A percentile compares a stretch with the other conserved stretches of the same genome.
phyloP scores from a whole-genome alignment of 2,888 invertebrate species.

The Acheta domesticus region DNA sequence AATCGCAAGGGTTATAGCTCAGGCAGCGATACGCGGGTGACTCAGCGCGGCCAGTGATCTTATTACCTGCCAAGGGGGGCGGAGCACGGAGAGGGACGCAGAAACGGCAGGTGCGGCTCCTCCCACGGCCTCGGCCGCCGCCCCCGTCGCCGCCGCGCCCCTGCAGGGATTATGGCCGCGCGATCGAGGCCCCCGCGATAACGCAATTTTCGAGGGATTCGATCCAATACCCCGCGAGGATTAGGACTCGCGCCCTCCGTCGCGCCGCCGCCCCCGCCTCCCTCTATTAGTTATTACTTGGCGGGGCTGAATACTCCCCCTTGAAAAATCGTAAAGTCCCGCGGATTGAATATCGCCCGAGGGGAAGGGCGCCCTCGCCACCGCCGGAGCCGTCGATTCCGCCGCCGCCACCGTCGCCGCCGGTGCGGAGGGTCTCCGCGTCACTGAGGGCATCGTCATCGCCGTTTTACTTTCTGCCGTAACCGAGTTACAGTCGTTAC shows the following conservation, averaged over 20 bases:
- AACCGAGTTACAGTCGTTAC: too few relatives aligned
- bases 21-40: too few relatives aligned
- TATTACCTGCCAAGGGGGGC: too few relatives aligned
- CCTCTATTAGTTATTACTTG: background rate
- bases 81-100: background rate
- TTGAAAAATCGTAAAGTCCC: constrained; percentile 12
- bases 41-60: too few relatives aligned
- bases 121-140: too few relatives aligned
- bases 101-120: too few relatives aligned
- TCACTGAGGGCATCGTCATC: too few relatives aligned
- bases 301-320: background rate
- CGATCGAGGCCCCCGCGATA: background rate
- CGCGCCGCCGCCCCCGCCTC: background rate
- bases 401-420: too few relatives aligned
- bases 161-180: background rate
- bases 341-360: constrained; percentile 3
- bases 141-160: too few relatives aligned
- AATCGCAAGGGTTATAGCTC: background rate
- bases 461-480: too few relatives aligned
- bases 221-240: constrained; percentile 10
- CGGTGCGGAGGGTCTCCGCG: too few relatives aligned
- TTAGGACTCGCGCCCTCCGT: constrained; percentile 3
- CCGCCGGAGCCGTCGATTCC: background rate
- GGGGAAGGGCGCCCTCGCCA: background rate
- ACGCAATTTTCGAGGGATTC: constrained; percentile 18